Base-by-base conservation (phyloP, 2,888 invertebrate genomes). In the Agrilus mali region DNA sequence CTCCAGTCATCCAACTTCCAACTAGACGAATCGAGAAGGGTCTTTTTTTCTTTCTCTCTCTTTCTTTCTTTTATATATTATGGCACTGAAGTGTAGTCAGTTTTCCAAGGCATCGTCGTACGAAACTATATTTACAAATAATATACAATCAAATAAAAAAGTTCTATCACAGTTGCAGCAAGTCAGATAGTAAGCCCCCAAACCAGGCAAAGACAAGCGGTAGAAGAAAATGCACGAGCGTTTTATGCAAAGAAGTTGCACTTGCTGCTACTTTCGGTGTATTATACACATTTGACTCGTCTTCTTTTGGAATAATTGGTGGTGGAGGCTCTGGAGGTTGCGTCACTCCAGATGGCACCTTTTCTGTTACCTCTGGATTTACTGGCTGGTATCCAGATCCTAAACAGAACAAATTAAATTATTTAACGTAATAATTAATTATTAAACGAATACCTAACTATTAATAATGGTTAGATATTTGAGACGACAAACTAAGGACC, bases 181-280 rank as follows among this genome's bases (percentile, higher is more conserved):
- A 75, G 66, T 87, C 86, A 58, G 81, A 79, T 64, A 87, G 77
- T 57, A 85, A 80, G 50, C 83, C 80, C 46, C 86, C 86, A 67
- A 88, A 83, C 87, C 87, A 88, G 60, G 85, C 82, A 66, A 88
- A 78, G 53, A 84, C 82, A 35, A 88, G 80, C 4, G 88, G 87
- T 61, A 88, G 68, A 48, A 88, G 74, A 67, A 86, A 87, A 38
- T 82, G 76, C 55, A 82, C 70, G 39, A 88, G 66, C 20, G 82
- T 83, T 49, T 72, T 71, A 10, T 74, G 72, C 4, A 82, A 63
- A 12, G 78, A 73, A 45, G 70, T 37, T 60, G 59, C 45, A 69
- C 73, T 49, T 56, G 60, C 54, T 3, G 68, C 64, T 1, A 70
- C 71, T 39, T 55, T 38, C 50, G 59, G 57, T 27, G 56, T 27